Evolutionary conservation across 2,797 vertebrate species (phyloP), one percentile per base, ranked within the genome.

Genomic region (Ctenosaura bakeri): DNA sequence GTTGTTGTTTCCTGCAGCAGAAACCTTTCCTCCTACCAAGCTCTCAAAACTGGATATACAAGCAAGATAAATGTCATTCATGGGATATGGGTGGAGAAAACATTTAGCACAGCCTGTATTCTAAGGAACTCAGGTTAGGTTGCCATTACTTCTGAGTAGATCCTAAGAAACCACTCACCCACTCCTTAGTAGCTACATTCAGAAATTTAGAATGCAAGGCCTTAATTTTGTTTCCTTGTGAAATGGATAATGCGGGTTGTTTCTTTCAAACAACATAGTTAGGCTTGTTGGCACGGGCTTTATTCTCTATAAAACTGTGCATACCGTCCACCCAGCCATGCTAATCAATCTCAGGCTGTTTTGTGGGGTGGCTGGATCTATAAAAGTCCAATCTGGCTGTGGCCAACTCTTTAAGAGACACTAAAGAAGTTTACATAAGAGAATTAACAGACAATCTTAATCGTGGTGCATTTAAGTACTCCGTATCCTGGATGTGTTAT

Each of bases 201-300:
- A 95, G 95, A 95, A 96, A 93, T 95, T 95, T 91, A 95, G 95
- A 96, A 95, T 97, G 96, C 93, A 97, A 96, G 95, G 97, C 97
- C 97, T 97, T 97, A 97, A 97, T 95, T 96, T 97, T 94, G 46
- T 59, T 62, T 82, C 94, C 96, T 95, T 96, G 96, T 95, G 97
- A 97, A 97, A 97, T 96, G 94, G 96, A 77, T 96, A 96, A 97
- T 97, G 97, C 96, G 97, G 97, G 97, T 97, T 97, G 96, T 96
- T 97, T 96, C 91, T 94, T 95, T 74, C 50, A 90, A 96, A 96
- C 95, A 95, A 91, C 69, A 88, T 91, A 91, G 96, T 90, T 92
- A 94, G 92, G 89, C 76, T 91, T 91, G 93, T 97, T 93, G 94
- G 94, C 46, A 56, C 92, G 89, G 94, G 92, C 73, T 95, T 96